Evolutionary conservation across 2,888 invertebrate species (phyloP).

Genomic region (Agrochola litura): DNA sequence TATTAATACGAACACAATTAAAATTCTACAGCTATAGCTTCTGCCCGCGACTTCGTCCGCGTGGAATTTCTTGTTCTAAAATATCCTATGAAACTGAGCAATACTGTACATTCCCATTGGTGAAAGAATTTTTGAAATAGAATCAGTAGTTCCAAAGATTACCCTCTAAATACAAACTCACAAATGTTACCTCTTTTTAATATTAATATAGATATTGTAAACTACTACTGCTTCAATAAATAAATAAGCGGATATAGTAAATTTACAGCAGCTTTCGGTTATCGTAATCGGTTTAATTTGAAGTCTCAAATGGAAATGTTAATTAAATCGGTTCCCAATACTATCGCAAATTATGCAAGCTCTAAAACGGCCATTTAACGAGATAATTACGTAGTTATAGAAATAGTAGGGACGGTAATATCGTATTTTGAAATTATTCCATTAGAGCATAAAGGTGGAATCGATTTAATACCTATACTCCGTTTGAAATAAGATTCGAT

Average conservation of each 20-base stretch:
- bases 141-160: too few relatives aligned
- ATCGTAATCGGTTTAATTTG: slow-evolving; percentile 33
- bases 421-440: slow-evolving; percentile 24
- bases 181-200: neutral
- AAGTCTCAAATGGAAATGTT: slow-evolving; percentile 49
- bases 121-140: too few relatives aligned
- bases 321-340: slow-evolving; percentile 58
- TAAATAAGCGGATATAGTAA: slow-evolving; percentile 21
- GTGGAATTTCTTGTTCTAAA: too few relatives aligned
- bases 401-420: slow-evolving; percentile 12
- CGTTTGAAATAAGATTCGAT: too few relatives aligned
- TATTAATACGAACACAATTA: too few relatives aligned
- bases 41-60: too few relatives aligned
- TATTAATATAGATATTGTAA: neutral
- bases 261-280: slow-evolving; percentile 32
- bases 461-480: neutral
- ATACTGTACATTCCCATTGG: too few relatives aligned
- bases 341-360: slow-evolving; percentile 43
- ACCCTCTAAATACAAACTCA: too few relatives aligned
- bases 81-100: too few relatives aligned
- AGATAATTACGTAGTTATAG: slow-evolving; percentile 41
- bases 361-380: slow-evolving; percentile 31
- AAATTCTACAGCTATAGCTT: too few relatives aligned
- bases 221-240: neutral
- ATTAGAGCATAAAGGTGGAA: neutral